A percentile compares a stretch with the other conserved stretches of the same genome.
Conservation (phyloP, 1,140 invertebrate genomes). For the Schlechtendalia chinensis region DNA sequence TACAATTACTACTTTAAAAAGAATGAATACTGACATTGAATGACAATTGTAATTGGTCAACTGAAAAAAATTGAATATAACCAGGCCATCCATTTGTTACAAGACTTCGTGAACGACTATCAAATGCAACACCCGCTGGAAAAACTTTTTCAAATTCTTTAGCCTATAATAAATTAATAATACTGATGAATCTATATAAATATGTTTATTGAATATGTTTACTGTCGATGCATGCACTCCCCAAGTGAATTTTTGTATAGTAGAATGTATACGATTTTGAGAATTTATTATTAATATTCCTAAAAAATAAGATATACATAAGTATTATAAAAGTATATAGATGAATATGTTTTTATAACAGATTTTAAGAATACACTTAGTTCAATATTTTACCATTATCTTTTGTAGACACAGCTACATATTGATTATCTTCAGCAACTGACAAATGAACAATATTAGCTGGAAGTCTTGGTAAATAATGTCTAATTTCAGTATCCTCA, state of each 20-base stretch:
- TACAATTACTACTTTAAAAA: neutral
- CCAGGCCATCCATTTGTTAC: constrained; percentile 76
- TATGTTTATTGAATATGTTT: neutral
- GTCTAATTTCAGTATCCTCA: constrained; percentile 60
- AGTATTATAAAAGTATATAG: neutral
- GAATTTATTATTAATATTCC: constrained; percentile 68
- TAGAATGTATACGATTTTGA: constrained; percentile 61
- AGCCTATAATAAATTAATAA: constrained; percentile 53
- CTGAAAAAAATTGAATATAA: constrained; percentile 77
- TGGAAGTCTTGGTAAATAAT: constrained; percentile 72
- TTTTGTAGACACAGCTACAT: constrained; percentile 66
- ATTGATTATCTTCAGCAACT: constrained; percentile 65
- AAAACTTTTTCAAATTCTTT: constrained; percentile 59
- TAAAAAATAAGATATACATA: constrained; percentile 54
- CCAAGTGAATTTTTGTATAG: constrained; percentile 70
- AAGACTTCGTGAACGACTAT: constrained; percentile 67
- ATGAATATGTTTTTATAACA: no score
- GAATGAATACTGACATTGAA: constrained; percentile 68
- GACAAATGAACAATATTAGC: constrained; percentile 68
- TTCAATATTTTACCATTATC: constrained; percentile 67
- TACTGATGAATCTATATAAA: neutral
- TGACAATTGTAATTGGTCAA: constrained; percentile 65
- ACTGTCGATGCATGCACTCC: constrained; percentile 54
- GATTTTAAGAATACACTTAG: no score
- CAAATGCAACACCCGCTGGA: constrained; percentile 66